Percentiles rank a stretch among this genome's conserved stretches.
phyloP scores from a whole-genome alignment of 2,797 vertebrate genomes.

The Neosilurus hyrtlii region DNA sequence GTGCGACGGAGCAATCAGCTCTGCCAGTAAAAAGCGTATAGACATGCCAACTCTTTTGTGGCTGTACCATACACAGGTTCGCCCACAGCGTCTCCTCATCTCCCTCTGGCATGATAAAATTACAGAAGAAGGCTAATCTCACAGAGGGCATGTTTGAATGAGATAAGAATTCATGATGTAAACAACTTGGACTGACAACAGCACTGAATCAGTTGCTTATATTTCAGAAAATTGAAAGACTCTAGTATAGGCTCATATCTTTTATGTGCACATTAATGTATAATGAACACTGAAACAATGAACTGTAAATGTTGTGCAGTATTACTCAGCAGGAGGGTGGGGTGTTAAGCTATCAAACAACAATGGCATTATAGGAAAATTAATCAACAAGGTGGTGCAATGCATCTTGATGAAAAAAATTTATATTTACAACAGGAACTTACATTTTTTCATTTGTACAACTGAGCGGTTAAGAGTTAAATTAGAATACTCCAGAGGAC shows the following conservation, averaged over 20 bases:
- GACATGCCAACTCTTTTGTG: background rate
- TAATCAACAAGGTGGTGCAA: background rate
- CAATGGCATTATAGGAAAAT: background rate
- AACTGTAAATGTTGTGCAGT: background rate
- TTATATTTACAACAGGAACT: too few species aligned
- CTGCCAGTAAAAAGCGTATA: background rate
- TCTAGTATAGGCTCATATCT: background rate
- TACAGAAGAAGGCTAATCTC: slow-evolving; percentile 6
- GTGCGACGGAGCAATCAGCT: background rate
- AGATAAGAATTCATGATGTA: background rate
- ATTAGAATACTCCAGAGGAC: too few species aligned
- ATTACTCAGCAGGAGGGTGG: too few species aligned
- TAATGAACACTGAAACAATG: background rate
- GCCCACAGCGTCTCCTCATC: background rate
- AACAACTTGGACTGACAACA: background rate
- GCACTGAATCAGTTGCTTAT: background rate
- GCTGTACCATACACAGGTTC: background rate
- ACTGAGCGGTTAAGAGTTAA: too few species aligned
- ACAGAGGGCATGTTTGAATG: background rate
- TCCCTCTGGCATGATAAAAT: background rate
- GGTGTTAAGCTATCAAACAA: background rate
- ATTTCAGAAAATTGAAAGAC: background rate
- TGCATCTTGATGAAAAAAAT: background rate
- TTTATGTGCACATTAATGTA: background rate
- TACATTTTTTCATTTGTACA: too few species aligned